Percentiles rank a stretch among this genome's conserved stretches.
Conservation (phyloP, 2,888 invertebrate genomes). For the Drosophila seclusa region DNA sequence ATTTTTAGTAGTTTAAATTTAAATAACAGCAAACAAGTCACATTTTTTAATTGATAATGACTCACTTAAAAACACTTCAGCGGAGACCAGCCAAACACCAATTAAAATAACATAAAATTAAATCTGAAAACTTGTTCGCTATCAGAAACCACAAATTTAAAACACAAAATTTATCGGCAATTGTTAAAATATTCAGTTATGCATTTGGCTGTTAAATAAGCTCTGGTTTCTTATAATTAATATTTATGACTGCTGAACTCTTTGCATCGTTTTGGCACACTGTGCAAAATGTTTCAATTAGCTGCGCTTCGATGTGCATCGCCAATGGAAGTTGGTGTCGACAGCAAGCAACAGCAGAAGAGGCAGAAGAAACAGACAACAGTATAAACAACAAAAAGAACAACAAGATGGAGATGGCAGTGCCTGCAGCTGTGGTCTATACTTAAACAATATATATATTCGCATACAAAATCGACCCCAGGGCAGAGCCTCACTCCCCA, state of each 20-base stretch:
- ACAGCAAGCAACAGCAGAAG: slow-evolving; percentile 47
- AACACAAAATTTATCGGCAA: no score
- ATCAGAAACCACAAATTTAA: background rate
- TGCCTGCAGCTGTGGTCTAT: slow-evolving; percentile 68
- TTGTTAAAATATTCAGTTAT: slow-evolving; percentile 3
- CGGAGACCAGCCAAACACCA: background rate
- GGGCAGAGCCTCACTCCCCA: slow-evolving; percentile 1
- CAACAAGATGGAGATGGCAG: slow-evolving; percentile 10
- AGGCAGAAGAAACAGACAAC: slow-evolving; percentile 23
- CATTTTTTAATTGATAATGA: background rate
- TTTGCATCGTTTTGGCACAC: slow-evolving; percentile 43
- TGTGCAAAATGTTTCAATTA: slow-evolving; percentile 75
- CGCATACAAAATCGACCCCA: slow-evolving; percentile 61
- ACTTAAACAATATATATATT: slow-evolving; percentile 79
- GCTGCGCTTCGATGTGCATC: slow-evolving; percentile 80
- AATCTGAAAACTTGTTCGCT: background rate
- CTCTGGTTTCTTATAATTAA: background rate
- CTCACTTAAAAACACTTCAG: background rate
- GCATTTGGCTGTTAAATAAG: background rate
- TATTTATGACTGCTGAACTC: slow-evolving; percentile 19
- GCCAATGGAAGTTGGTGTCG: slow-evolving; percentile 67
- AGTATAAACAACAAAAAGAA: slow-evolving; percentile 12
- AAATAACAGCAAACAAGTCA: background rate
- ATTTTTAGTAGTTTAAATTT: background rate
- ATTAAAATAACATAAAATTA: background rate